Percentiles rank a stretch among this genome's conserved stretches.
These are phyloP conservation scores for Dynastes grantii DNA, from an alignment of 2,888 invertebrate species.

Conservation along the genomic window DNA sequence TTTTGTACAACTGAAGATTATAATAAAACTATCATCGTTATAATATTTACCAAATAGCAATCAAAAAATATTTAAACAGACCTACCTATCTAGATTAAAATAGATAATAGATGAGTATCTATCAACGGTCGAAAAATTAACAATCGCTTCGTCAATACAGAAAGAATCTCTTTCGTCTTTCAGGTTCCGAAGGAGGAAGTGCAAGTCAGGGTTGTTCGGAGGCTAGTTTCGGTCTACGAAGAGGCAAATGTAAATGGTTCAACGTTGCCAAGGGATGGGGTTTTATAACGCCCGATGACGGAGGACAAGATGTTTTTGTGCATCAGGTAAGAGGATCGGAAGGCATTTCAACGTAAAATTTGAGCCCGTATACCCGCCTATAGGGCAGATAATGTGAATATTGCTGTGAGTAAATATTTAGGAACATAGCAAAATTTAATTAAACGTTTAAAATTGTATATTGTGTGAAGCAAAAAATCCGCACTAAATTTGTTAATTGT, in stretches of 20 bases:
- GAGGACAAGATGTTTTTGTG: constrained; percentile 92
- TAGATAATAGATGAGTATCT: background rate
- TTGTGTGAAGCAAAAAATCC: no score
- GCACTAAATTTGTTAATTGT: no score
- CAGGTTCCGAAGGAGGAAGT: constrained; percentile 70
- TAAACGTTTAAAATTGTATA: background rate
- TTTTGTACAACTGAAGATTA: no score
- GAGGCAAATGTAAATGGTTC: constrained; percentile 95
- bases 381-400: background rate
- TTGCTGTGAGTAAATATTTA: constrained; percentile 5
- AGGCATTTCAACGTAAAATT: constrained; percentile 34
- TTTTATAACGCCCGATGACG: constrained; percentile 92
- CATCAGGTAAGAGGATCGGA: constrained; percentile 82
- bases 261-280: constrained; percentile 97
- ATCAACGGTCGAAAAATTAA: background rate
- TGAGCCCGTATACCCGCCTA: background rate
- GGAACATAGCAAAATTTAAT: background rate
- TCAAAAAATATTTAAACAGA: no score
- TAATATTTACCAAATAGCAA: no score
- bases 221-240: constrained; percentile 77
- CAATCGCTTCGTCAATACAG: constrained; percentile 5
- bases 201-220: constrained; percentile 69
- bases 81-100: no score
- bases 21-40: no score
- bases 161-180: constrained; percentile 52